phyloP scores from a whole-genome alignment of 2,888 invertebrate species.

The Chloromyia formosa region DNA sequence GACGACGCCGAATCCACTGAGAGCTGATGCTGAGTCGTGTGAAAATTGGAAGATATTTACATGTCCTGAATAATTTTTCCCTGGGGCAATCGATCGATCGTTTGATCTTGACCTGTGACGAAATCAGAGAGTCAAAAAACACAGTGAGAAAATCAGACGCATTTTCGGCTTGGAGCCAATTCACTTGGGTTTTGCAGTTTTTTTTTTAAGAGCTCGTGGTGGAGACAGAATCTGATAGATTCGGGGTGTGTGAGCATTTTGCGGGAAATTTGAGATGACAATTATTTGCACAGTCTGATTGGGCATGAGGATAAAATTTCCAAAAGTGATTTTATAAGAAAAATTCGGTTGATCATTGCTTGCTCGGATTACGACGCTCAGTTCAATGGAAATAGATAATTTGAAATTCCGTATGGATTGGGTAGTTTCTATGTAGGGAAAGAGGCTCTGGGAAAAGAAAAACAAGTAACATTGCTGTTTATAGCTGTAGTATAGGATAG shows the following conservation, averaged over 20 bases:
- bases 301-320: slow-evolving; percentile 37
- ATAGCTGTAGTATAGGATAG: too few relatives aligned
- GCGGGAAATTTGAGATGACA: slow-evolving; percentile 33
- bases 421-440: too few relatives aligned
- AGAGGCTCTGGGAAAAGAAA: too few relatives aligned
- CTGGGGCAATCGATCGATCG: neutral
- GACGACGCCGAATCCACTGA: neutral
- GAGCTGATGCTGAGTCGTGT: slow-evolving; percentile 30
- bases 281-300: slow-evolving; percentile 43
- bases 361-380: slow-evolving; percentile 12
- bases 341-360: neutral
- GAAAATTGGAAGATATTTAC: slow-evolving; percentile 19
- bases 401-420: neutral
- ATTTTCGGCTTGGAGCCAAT: slow-evolving; percentile 16
- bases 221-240: neutral
- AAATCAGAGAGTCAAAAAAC: slow-evolving; percentile 3
- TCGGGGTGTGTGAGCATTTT: neutral
- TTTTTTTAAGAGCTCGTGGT: neutral
- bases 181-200: neutral
- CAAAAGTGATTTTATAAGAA: slow-evolving; percentile 18
- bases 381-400: slow-evolving; percentile 3
- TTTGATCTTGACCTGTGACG: slow-evolving; percentile 30
- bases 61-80: neutral
- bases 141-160: slow-evolving; percentile 36
- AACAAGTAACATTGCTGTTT: too few relatives aligned